Conservation (phyloP, 2,797 vertebrate species). For the Acanthurus lineatus region DNA sequence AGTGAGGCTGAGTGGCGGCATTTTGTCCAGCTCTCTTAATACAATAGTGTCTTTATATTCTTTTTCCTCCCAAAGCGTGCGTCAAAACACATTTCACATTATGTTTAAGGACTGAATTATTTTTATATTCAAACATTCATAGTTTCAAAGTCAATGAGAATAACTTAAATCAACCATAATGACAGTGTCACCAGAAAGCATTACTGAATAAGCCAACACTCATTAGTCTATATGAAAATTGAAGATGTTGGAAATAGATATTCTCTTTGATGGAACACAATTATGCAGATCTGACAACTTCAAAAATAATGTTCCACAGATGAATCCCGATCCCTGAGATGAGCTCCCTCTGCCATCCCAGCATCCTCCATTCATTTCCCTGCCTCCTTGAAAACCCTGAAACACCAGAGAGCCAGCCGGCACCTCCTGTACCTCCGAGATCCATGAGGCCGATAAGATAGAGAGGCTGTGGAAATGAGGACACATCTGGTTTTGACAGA, state of each 20-base stretch:
- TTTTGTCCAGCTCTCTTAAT: background rate
- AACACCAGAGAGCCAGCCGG: conserved; percentile 39
- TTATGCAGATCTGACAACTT: conserved; percentile 15
- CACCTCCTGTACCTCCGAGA: conserved; percentile 43
- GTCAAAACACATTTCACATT: conserved; percentile 16
- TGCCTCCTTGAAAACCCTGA: conserved; percentile 50
- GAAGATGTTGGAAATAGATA: conserved; percentile 5
- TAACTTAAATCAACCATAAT: background rate
- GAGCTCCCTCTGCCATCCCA: conserved; percentile 26
- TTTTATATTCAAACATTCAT: background rate
- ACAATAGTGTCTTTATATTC: background rate
- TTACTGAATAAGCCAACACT: background rate
- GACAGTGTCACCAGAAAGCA: background rate
- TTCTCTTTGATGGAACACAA: conserved; percentile 28
- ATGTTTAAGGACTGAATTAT: background rate
- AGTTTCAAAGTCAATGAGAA: background rate
- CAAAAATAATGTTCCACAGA: conserved; percentile 6
- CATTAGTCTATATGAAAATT: background rate
- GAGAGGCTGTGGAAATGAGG: conserved; percentile 54
- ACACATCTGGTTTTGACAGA: conserved; percentile 69
- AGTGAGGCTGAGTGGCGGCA: background rate
- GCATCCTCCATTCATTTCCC: conserved; percentile 51
- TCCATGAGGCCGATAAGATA: conserved; percentile 48
- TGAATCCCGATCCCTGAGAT: conserved; percentile 51
- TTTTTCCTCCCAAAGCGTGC: background rate